Evolutionary conservation across 2,888 invertebrate genomes (phyloP), one percentile per base, ranked within the genome.

Genomic region (Sthenelais limicola): DNA sequence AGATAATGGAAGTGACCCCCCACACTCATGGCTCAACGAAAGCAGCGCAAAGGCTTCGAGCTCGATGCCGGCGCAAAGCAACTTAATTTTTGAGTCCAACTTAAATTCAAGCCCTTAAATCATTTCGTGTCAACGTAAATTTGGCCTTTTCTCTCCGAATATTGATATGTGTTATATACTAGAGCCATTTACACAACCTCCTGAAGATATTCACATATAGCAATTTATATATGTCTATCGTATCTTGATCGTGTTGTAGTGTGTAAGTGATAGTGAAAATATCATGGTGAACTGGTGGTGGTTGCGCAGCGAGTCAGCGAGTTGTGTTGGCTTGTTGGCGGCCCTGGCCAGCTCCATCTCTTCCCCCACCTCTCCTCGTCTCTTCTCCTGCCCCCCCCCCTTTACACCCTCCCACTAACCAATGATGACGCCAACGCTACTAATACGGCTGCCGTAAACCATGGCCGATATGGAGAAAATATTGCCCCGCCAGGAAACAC

Each of bases 261-360:
- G n/a, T n/a, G n/a, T n/a, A n/a, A n/a, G n/a, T n/a, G n/a, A n/a
- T n/a, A n/a, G n/a, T n/a, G n/a, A n/a, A n/a, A n/a, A n/a, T n/a
- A n/a, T n/a, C n/a, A n/a, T 62, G 62, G 38, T 62, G n/a, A 35
- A 43, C 43, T 62, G 62, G 38, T 56, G 30, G 56, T 38, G 62
- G 35, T 43, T 35, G 38, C 28, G 62, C 62, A 62, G 38, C 38
- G 62, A 62, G 62, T 62, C 62, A 62, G 38, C 38, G 62, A 62
- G 62, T 62, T 62, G 62, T 62, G 62, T 38, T 62, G 62, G 62
- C 62, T 62, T 62, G 62, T 62, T 62, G 62, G 62, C 62, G 62
- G 62, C 62, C 62, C 62, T 62, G 38, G 62, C 38, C 62, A 1
- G 26, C n/a, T 15, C 62, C 38, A 24, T 43, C 62, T 24, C 38